A percentile compares a stretch with the other conserved stretches of the same genome.
These are phyloP conservation scores for Arothron firmamentum DNA, from an alignment of 2,113 vertebrate genomes.

Conservation along the genomic window DNA sequence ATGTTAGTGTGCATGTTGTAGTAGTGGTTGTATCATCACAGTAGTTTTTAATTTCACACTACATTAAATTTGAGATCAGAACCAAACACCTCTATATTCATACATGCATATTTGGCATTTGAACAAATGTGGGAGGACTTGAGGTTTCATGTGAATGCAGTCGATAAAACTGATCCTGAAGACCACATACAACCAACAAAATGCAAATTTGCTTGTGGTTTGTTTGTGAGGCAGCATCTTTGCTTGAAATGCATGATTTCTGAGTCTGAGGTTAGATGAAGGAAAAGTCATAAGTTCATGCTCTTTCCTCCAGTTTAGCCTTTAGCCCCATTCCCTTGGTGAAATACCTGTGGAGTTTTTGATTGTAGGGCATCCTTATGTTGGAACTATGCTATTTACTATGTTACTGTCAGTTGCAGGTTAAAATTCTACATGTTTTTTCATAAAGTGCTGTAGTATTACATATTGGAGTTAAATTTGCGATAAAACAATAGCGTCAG, in stretches of 20 bases:
- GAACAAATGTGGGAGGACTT: slow-evolving; percentile 9
- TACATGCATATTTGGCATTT: neutral
- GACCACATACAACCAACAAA: slow-evolving; percentile 2
- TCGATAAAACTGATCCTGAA: slow-evolving; percentile 31
- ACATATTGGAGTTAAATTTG: no score
- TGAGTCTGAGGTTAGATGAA: slow-evolving; percentile 47
- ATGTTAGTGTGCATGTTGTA: no score
- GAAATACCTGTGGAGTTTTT: slow-evolving; percentile 7
- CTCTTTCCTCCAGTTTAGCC: slow-evolving; percentile 50
- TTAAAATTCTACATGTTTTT: no score
- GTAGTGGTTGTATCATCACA: no score
- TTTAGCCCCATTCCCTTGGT: slow-evolving; percentile 46
- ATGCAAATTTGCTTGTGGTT: neutral
- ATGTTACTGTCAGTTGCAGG: slow-evolving; percentile 1
- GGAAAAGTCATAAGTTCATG: slow-evolving; percentile 37
- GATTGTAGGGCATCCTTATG: neutral
- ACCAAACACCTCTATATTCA: no score
- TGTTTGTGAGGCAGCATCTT: neutral
- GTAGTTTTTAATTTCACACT: no score
- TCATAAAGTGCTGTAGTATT: no score
- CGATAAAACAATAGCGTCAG: no score
- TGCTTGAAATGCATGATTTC: neutral
- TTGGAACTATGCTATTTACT: neutral
- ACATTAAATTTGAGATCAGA: no score
- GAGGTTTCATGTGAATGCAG: slow-evolving; percentile 34